Evolutionary conservation across 2,113 vertebrate species (phyloP), one percentile per base, ranked within the genome.

Genomic region (Protobothrops mucrosquamatus): DNA sequence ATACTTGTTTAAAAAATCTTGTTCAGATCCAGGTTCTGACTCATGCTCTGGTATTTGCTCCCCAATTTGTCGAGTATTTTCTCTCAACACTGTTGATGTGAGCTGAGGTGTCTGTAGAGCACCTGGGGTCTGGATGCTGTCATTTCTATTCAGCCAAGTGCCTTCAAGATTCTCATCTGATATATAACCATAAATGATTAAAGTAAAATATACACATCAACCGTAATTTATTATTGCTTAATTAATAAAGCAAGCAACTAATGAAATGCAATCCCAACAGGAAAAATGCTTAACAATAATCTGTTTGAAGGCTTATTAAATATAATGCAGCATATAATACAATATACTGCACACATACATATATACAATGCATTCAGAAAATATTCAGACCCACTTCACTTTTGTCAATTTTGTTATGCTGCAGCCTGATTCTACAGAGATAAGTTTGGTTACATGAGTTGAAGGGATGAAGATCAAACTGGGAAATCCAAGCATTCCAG

Each of bases 1-100:
- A 96, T 97, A 99, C 99, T 99, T 99, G 98, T 99, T 99, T 95
- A 99, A 98, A 93, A 96, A 99, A 97, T 99, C 99, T 51, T 99
- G 98, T 95, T 99, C 99, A 48, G 99, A 99, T 74, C 99, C 99
- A 26, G 99, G 99, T 96, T 99, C 99, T 0, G 99, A 98, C 97
- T 99, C 99, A 0, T 98, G 99, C 94, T 99, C 99, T 92, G 98
- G 98, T 95, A 99, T 98, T 97, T 99, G 99, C 94, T 99, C 99
- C 46, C 98, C 98, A 61, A 99, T 97, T 93, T 98, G 98, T 6
- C 98, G 98, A 51, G 98, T 98, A 96, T 99, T 99, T 96, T 99
- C 99, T 95, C 99, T 97, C 94, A 99, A 96, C 87, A 99, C 99
- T 0, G 99, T 99, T 22, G 99, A 99, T 59, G 99, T 99, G 96